Percentiles rank a stretch among this genome's conserved stretches.
phyloP scores from a whole-genome alignment of 1,140 invertebrate genomes.

The Platyscapa corneri region DNA sequence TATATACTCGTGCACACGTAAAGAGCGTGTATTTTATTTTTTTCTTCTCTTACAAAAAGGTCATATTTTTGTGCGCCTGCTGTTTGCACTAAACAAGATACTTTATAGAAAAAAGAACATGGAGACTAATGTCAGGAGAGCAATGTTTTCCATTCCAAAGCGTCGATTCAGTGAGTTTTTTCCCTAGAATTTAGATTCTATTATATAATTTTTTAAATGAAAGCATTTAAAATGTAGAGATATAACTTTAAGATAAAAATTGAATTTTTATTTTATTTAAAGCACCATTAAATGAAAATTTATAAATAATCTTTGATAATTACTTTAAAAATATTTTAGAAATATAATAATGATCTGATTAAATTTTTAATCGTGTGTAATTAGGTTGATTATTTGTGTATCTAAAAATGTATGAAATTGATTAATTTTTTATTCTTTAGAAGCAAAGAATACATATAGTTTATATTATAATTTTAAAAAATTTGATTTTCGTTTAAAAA shows the following conservation, averaged over 20 bases:
- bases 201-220: not conserved
- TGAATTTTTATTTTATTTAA: too few relatives aligned
- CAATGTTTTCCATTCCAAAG: slow-evolving; percentile 71
- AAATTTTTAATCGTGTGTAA: too few relatives aligned
- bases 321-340: too few relatives aligned
- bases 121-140: slow-evolving; percentile 76
- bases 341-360: too few relatives aligned
- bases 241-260: not conserved
- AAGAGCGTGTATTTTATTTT: not conserved
- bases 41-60: not conserved
- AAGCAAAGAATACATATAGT: too few relatives aligned
- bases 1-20: not conserved
- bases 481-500: too few relatives aligned
- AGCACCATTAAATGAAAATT: too few relatives aligned
- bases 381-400: too few relatives aligned
- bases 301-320: too few relatives aligned
- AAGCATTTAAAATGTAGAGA: not conserved
- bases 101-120: slow-evolving; percentile 32
- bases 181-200: not conserved
- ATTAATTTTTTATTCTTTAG: too few relatives aligned
- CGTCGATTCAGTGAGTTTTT: slow-evolving; percentile 65
- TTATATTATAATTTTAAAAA: too few relatives aligned
- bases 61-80: not conserved
- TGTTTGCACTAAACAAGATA: not conserved
- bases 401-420: too few relatives aligned